Percentiles rank a stretch among this genome's conserved stretches.
Conservation (phyloP, 2,888 invertebrate genomes). For the Liopterus haemorrhoidalis region DNA sequence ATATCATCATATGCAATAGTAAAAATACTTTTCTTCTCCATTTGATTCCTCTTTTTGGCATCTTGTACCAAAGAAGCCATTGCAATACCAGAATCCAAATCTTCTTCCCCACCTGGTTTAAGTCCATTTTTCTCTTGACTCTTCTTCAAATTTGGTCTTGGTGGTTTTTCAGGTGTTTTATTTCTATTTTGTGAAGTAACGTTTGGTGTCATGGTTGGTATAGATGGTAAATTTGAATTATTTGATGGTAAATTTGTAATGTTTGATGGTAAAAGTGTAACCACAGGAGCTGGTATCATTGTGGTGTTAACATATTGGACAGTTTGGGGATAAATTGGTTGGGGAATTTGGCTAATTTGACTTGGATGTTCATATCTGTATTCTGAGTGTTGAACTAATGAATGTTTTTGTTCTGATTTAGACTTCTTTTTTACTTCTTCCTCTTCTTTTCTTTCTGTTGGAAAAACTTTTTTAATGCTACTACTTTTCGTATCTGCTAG, state of each 20-base stretch:
- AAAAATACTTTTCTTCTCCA: conserved; percentile 88
- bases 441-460: conserved; percentile 26
- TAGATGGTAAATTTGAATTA: conserved; percentile 44
- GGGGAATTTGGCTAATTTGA: conserved; percentile 48
- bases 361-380: conserved; percentile 66
- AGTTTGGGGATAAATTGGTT: conserved; percentile 32
- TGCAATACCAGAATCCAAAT: conserved; percentile 71
- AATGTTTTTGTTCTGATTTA: conserved; percentile 48
- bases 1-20: conserved; percentile 90
- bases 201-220: too few species aligned
- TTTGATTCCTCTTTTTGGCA: conserved; percentile 58
- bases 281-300: conserved; percentile 4
- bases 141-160: conserved; percentile 11
- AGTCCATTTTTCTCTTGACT: conserved; percentile 12
- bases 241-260: conserved; percentile 50
- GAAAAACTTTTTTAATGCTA: conserved; percentile 34
- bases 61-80: conserved; percentile 53
- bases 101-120: conserved; percentile 52
- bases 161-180: conserved; percentile 15
- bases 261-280: not conserved
- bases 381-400: conserved; percentile 70
- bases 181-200: not conserved
- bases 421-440: conserved; percentile 17
- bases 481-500: conserved; percentile 37
- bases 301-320: too few species aligned